These are phyloP conservation scores for Taurulus bubalis DNA, from an alignment of 2,113 vertebrate species.

Conservation along the genomic window DNA sequence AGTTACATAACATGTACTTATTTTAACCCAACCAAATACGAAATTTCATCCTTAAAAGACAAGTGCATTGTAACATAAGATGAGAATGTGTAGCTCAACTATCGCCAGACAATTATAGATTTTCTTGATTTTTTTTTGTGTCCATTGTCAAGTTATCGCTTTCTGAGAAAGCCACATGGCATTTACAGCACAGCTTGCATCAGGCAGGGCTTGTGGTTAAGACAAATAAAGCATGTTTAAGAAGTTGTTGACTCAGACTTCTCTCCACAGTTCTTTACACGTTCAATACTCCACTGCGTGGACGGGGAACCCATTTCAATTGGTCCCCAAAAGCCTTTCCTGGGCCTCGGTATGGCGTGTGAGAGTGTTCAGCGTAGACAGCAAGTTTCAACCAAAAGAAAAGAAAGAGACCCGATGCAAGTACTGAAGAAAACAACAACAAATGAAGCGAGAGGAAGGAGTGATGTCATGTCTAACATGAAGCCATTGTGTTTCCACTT, in stretches of 20 bases:
- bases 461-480: constrained; percentile 43
- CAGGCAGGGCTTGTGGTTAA: neutral
- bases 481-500: constrained; percentile 42
- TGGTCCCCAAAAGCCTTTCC: neutral
- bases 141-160: neutral
- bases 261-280: neutral
- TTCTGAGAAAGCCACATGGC: too few species aligned
- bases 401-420: constrained; percentile 13
- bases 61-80: too few species aligned
- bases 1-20: too few species aligned
- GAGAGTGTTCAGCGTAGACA: constrained; percentile 34
- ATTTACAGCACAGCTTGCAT: neutral
- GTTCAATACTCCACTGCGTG: neutral
- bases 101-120: too few species aligned
- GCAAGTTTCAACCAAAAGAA: constrained; percentile 23
- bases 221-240: neutral
- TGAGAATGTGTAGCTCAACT: neutral
- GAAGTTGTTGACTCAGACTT: neutral
- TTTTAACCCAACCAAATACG: too few species aligned
- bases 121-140: too few species aligned
- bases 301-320: neutral
- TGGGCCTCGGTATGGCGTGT: neutral
- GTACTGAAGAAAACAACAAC: neutral
- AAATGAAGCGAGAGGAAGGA: constrained; percentile 39
- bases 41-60: neutral